Evolutionary conservation across 2,113 vertebrate genomes (phyloP), one percentile per base, ranked within the genome.

Genomic region (Notechis scutatus): DNA sequence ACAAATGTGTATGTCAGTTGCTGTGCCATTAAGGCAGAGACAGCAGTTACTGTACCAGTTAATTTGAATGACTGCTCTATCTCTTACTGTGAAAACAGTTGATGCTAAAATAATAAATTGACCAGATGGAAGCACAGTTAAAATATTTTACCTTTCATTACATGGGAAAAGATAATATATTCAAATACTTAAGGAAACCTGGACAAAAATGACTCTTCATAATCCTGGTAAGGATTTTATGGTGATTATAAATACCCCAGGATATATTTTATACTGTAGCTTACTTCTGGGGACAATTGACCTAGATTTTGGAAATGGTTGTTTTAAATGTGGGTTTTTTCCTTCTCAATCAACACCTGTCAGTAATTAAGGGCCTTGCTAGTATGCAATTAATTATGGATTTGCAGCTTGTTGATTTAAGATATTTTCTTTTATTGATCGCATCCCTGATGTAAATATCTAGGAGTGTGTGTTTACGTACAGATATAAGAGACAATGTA

Each of bases 11-110:
- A 23, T 39, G 69, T 2, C 5, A 85, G 94, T 34, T 88, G 39
- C 92, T n/a, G 10, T 69, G 34, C 81, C 59, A 92, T 74, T 0
- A 74, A n/a, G 57, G 85, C 85, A 87, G 94, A 94, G 11, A 89
- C n/a, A 81, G 69, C 24, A 21, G 94, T 12, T 91, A 69, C 14
- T 90, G 26, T 59, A 21, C 18, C 86, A 10, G 56, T 92, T 45
- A 94, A 93, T 45, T 89, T 3, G 15, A 61, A 1, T 87, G 54
- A 29, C 93, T 10, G 20, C 90, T 47, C 5, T 88, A 57, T 93
- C 26, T 61, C 39, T 56, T 81, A 55, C 55, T 47, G 15, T 20
- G 5, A 93, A 74, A 29, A 26, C 26, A 10, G 24, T 12, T 15
- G 18, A 74, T 88, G 29, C 93, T 93, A 0, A 0, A 91, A 42